Base-by-base conservation (phyloP, 2,113 vertebrate genomes). In the Daubentonia madagascariensis region DNA sequence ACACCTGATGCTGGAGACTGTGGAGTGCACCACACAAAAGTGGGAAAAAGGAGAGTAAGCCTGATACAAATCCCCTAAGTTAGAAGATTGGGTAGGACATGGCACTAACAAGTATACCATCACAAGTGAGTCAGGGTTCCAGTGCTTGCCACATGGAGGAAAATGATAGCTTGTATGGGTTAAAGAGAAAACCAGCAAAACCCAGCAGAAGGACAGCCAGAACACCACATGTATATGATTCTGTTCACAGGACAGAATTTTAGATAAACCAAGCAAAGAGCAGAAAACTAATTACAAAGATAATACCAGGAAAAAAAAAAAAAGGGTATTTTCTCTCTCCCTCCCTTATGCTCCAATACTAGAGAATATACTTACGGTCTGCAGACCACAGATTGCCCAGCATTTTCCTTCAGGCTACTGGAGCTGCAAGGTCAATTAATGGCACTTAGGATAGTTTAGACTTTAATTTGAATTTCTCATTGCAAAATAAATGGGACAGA, bases 311-410 rank as follows among this genome's bases (percentile, higher is more conserved):
- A 37, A 13, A 28, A 37, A 1, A 63, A n/a, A 6, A 37, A 13
- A 28, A 37, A 1, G 1, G 2, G 0, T 8, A 7, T 72, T 48
- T 57, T 54, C 6, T 40, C 4, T 57, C 14, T 52, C 12, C 6
- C 8, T 37, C n/a, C 4, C n/a, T 30, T 78, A 8, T 50, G 4
- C 9, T 14, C 28, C 23, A 70, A 4, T 18, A 8, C 2, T 25
- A 52, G n/a, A 73, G 11, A 81, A 57, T 28, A 73, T 30, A 11
- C 4, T 18, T 37, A 30, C 2, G 2, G 3, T 28, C 23, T 40
- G 28, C 35, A 23, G 30, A 40, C 23, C 63, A 30, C 22, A 23
- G 23, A 45, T 6, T 20, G 2, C 3, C 17, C 43, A 10, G 14
- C 3, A 63, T 22, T n/a, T 52, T 70, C 28, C 28, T 78, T 78